Evolutionary conservation across 1,140 invertebrate genomes (phyloP).

Genomic region (Drosophila pectinifera): DNA sequence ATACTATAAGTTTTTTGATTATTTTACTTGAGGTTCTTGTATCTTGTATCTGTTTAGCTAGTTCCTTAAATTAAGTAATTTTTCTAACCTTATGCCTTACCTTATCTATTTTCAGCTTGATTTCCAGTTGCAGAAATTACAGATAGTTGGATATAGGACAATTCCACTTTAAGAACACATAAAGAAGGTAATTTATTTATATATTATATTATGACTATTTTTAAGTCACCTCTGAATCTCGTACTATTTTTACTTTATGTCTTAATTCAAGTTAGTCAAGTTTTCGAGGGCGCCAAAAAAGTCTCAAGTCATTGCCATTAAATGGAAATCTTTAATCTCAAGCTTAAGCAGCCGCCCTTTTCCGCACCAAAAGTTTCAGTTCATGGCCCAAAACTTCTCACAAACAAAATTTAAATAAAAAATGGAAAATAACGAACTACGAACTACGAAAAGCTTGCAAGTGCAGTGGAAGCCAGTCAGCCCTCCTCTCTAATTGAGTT

Average conservation of each 20-base stretch:
- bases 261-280: no score
- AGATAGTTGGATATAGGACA: constrained; percentile 7
- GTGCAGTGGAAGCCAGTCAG: constrained; percentile 21
- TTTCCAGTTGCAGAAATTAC: background rate
- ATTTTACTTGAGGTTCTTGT: background rate
- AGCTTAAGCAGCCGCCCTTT: constrained; percentile 21
- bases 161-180: no score
- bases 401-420: constrained; percentile 25
- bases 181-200: constrained; percentile 1
- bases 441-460: constrained; percentile 19
- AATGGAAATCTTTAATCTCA: constrained; percentile 32
- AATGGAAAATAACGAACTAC: constrained; percentile 9
- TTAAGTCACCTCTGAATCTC: no score
- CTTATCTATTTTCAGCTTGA: background rate
- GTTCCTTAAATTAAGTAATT: background rate
- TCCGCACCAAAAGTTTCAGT: constrained; percentile 9
- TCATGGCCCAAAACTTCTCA: constrained; percentile 46
- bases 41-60: background rate
- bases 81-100: background rate
- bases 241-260: no score
- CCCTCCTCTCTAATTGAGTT: constrained; percentile 42
- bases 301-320: constrained; percentile 24
- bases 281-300: background rate
- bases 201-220: no score
- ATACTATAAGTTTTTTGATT: no score